Conservation (phyloP, 2,113 vertebrate species). For the Gila orcuttii region DNA sequence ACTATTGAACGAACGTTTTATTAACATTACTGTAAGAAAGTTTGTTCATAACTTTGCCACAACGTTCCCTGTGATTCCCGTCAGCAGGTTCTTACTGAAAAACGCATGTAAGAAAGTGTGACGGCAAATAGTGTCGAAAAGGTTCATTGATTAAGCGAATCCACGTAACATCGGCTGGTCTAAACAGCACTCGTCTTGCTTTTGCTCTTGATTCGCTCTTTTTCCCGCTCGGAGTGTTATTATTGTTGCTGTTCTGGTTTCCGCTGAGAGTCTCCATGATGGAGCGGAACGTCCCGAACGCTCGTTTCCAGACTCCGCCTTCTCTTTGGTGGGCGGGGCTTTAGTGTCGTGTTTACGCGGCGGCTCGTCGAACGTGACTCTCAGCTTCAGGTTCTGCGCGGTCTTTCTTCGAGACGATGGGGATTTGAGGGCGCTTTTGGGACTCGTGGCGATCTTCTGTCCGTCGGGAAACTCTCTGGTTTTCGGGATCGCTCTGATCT, state of each 20-base stretch:
- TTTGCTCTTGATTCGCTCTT: slow-evolving; percentile 87
- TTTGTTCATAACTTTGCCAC: neutral
- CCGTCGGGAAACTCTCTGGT: slow-evolving; percentile 74
- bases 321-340: slow-evolving; percentile 82
- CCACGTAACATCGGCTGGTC: neutral
- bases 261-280: slow-evolving; percentile 96
- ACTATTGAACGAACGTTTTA: neutral
- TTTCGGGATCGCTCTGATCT: slow-evolving; percentile 83
- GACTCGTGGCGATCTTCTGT: slow-evolving; percentile 88
- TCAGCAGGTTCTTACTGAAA: no score
- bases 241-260: slow-evolving; percentile 94
- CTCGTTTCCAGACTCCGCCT: slow-evolving; percentile 80
- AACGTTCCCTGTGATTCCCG: no score
- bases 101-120: no score
- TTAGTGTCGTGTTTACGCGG: slow-evolving; percentile 84
- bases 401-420: slow-evolving; percentile 94
- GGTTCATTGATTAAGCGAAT: neutral
- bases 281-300: slow-evolving; percentile 92
- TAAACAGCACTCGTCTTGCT: slow-evolving; percentile 82
- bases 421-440: slow-evolving; percentile 98
- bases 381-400: slow-evolving; percentile 91
- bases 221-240: slow-evolving; percentile 73
- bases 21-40: neutral
- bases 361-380: slow-evolving; percentile 97
- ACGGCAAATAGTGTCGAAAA: no score